Evolutionary conservation across 2,797 vertebrate genomes (phyloP).

Genomic region (Chrosomus eos): DNA sequence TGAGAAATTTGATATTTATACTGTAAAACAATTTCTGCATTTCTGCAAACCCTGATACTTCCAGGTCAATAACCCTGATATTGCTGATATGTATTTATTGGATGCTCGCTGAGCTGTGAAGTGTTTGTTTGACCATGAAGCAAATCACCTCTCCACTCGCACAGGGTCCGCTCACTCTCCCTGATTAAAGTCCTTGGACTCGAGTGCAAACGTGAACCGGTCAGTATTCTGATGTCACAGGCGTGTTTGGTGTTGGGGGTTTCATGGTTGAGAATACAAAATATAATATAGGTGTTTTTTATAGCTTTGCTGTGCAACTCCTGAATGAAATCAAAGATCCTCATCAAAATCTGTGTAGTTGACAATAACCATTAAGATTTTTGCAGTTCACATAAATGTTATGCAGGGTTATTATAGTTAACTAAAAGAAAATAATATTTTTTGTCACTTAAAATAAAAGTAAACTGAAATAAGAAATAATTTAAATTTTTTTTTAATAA

Average conservation of each 20-base stretch:
- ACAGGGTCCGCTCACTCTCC: neutral
- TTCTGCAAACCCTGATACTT: neutral
- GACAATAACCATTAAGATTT: neutral
- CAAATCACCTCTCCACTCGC: neutral
- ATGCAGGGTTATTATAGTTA: neutral
- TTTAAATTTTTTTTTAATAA: no score
- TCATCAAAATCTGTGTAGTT: neutral
- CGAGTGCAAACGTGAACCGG: neutral
- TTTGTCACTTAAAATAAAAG: no score
- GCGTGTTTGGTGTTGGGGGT: neutral
- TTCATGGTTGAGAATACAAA: constrained; percentile 8
- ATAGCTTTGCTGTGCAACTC: neutral
- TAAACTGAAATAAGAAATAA: no score
- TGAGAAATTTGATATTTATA: neutral
- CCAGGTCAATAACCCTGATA: neutral
- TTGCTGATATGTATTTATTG: neutral
- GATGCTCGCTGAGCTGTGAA: neutral
- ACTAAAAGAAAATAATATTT: no score
- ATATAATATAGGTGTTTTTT: neutral
- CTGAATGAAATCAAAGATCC: neutral
- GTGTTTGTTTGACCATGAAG: constrained; percentile 20
- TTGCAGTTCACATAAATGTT: neutral
- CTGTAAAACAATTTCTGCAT: neutral
- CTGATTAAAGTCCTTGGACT: constrained; percentile 5
- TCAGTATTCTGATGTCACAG: neutral